Base-by-base conservation (phyloP, 2,888 invertebrate species). In the Synanthedon formicaeformis region DNA sequence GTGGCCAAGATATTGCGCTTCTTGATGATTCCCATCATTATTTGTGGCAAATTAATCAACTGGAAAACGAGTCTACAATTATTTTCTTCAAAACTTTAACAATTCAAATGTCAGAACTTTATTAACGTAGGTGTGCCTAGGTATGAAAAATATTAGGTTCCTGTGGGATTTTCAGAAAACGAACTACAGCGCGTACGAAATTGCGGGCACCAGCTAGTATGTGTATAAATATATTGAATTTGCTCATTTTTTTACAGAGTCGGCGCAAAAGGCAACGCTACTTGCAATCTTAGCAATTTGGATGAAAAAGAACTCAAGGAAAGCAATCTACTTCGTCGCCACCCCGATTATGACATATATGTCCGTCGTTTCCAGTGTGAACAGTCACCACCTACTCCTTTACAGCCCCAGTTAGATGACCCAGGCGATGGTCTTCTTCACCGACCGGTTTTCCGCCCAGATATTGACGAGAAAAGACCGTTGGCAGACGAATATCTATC, bases 241-340 rank as follows among this genome's bases (percentile, higher is more conserved):
- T 6, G 1, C 1, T 41, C 2, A 23, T 51, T 50, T 55, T 57
- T 16, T 73, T 72, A 5, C 69, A 87, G 87, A 0, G 84, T 87
- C 3, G 87, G 87, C 0, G 87, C 87, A 1, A 86, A 86, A 73
- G 87, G 87, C 54, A 87, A 87, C 54, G 83, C 86, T 0, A 85
- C 86, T 0, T 87, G 87, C 54, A 72, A 86, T 52, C 69, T 87
- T 0, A 78, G 86, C 53, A 80, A 73, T 10, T 50, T 71, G 3
- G 68, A 69, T 5, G 84, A 84, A 52, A 80, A 78, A 50, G 75
- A 81, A 18, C 60, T 86, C 0, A 81, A 78, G 58, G 81, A 80
- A 2, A 74, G 75, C 34, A 73, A 65, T 12, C 56, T 75, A 0
- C 66, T 83, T 0, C 60, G 61, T 2, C 71, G 79, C 0, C 73